Evolutionary conservation across 1,140 invertebrate genomes (phyloP).

Genomic region (Drosophila leontia): DNA sequence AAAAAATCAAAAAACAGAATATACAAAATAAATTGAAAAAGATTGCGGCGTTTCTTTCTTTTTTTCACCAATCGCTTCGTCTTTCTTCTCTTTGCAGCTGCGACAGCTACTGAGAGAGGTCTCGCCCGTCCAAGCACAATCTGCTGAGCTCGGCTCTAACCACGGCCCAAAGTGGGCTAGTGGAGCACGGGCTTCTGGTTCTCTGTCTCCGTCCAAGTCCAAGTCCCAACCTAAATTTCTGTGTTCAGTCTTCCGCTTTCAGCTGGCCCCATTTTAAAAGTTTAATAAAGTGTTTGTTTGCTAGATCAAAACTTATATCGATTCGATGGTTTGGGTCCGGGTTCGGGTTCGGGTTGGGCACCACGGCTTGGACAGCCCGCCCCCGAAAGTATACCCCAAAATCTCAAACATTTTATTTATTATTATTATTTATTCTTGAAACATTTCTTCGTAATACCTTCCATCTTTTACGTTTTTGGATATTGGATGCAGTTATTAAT

Average conservation of each 20-base stretch:
- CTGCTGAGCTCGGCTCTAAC: constrained; percentile 58
- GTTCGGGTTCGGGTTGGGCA: not conserved
- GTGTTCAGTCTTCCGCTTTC: constrained; percentile 14
- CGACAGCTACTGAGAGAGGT: constrained; percentile 46
- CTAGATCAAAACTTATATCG: constrained; percentile 3
- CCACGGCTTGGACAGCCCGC: not conserved
- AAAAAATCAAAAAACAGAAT: constrained; percentile 37
- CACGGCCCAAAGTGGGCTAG: constrained; percentile 54
- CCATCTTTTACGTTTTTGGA: not conserved
- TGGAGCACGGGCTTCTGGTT: constrained; percentile 38
- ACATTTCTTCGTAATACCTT: not conserved
- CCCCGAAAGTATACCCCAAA: constrained; percentile 23
- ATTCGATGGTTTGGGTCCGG: constrained; percentile 1
- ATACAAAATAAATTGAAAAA: constrained; percentile 59
- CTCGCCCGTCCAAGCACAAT: constrained; percentile 31
- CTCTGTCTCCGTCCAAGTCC: constrained; percentile 22
- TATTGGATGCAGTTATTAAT: not conserved
- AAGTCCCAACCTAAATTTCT: constrained; percentile 25
- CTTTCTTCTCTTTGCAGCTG: constrained; percentile 74
- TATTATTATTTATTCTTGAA: not conserved
- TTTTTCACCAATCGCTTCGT: constrained; percentile 37
- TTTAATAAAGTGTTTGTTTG: constrained; percentile 39
- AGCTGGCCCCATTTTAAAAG: constrained; percentile 18
- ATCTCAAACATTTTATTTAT: not conserved
- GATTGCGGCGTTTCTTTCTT: constrained; percentile 48